Conservation (phyloP, 2,113 vertebrate species). For the Fulica atra region DNA sequence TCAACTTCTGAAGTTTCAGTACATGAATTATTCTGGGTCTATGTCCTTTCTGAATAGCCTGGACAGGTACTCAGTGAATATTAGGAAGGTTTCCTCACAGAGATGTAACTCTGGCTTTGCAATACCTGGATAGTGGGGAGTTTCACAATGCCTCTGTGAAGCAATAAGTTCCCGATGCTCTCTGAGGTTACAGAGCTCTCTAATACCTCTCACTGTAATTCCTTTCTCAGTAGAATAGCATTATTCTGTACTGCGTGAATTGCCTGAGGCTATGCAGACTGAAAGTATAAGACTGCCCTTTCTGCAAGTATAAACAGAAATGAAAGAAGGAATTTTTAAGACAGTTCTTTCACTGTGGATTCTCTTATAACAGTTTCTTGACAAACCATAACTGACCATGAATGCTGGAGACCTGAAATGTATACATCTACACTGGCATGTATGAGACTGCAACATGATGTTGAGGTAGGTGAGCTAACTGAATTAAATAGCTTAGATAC, state of each 20-base stretch:
- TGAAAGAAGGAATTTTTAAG: slow-evolving; percentile 19
- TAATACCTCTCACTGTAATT: background rate
- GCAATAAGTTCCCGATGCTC: background rate
- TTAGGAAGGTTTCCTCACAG: background rate
- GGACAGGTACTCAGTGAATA: background rate
- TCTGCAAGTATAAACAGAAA: slow-evolving; percentile 22
- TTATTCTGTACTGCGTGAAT: background rate
- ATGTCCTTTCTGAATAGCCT: background rate
- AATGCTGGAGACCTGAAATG: background rate
- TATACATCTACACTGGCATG: background rate
- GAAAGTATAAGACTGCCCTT: slow-evolving; percentile 3
- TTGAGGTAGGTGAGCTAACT: background rate
- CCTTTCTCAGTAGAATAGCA: slow-evolving; percentile 13
- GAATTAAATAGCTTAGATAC: background rate
- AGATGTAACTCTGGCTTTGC: background rate
- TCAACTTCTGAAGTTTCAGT: background rate
- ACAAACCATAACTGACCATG: slow-evolving; percentile 1
- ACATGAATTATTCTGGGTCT: background rate
- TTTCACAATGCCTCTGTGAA: background rate
- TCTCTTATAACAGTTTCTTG: background rate
- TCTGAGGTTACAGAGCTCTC: slow-evolving; percentile 6
- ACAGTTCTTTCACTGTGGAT: slow-evolving; percentile 12
- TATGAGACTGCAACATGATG: background rate
- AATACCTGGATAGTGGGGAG: background rate
- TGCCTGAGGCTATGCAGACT: slow-evolving; percentile 26